Evolutionary conservation across 2,888 invertebrate genomes (phyloP), one percentile per base, ranked within the genome.

Genomic region (Bellardia pandia): DNA sequence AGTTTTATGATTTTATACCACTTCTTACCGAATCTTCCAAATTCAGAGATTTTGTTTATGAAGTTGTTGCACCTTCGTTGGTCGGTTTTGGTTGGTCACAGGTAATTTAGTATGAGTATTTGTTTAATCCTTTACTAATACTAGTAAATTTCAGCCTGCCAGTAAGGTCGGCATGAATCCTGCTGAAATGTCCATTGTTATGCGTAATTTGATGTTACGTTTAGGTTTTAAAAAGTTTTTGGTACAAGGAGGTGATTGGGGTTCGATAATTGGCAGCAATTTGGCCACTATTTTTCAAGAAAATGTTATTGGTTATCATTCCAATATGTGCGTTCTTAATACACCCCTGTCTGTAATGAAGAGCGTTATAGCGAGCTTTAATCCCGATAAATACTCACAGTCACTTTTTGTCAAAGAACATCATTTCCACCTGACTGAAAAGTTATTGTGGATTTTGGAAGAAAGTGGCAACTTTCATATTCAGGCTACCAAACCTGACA

Each of bases 401-500:
- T 94, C 94, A 0, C 91, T 95, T 13, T 91, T 96, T 3, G 94
- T 95, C 8, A 94, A 94, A 0, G 92, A 93, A 11, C 94, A 96
- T 92, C 92, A 95, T 86, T 94, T 94, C 79, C 95, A 95, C 0
- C 16, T 94, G 0, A 89, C 89, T 30, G 89, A 91, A 0, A 91
- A 90, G 37, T 90, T 91, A 0, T 14, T 48, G 4, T 33, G 75
- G 3, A 16, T 93, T 0, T 2, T 94, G 0, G 74, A 90, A 81
- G 95, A 96, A 91, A 90, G 89, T n/a, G 96, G 95, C 0, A 96
- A 96, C 89, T 92, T 96, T 89, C 98, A 98, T 91, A 89, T 98
- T 2, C 98, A 98, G 92, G 95, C 97, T 0, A 97, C 98, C 0
- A 98, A 98, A 92, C 98, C 98, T 11, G 98, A 98, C 91, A 98